Evolutionary conservation across 2,113 vertebrate species (phyloP).

Genomic region (Melanerpes aurifrons): DNA sequence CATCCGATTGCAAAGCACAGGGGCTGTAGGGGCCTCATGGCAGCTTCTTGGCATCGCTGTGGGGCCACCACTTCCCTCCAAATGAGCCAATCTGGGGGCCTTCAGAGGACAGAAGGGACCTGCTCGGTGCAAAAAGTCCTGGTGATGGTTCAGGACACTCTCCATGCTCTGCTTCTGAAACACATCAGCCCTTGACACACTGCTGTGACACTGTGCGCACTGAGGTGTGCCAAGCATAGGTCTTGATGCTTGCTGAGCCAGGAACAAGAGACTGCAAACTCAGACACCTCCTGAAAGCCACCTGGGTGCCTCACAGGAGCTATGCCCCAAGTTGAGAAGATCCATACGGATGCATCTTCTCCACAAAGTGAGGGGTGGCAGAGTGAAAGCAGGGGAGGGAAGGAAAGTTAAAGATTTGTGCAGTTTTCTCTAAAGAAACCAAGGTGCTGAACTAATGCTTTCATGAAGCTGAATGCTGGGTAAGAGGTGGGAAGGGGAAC

Average conservation of each 20-base stretch:
- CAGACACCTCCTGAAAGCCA: fast-evolving
- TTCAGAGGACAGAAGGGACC: not conserved
- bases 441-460: not conserved
- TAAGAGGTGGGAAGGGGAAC: not conserved
- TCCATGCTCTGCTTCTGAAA: not conserved
- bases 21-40: not conserved
- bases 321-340: not conserved
- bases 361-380: not conserved
- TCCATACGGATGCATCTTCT: not conserved
- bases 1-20: not conserved
- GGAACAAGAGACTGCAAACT: fast-evolving
- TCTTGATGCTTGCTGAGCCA: not conserved
- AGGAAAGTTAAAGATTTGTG: not conserved
- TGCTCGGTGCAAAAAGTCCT: not conserved
- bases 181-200: fast-evolving
- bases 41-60: not conserved
- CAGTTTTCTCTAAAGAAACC: not conserved
- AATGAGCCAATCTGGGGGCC: not conserved
- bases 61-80: not conserved
- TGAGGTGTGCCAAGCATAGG: not conserved
- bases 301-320: not conserved
- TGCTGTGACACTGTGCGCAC: not conserved
- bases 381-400: not conserved
- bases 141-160: too few relatives aligned
- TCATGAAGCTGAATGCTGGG: not conserved